A percentile compares a stretch with the other conserved stretches of the same genome.
phyloP scores from a whole-genome alignment of 2,797 vertebrate species.

The Myotis daubentonii region DNA sequence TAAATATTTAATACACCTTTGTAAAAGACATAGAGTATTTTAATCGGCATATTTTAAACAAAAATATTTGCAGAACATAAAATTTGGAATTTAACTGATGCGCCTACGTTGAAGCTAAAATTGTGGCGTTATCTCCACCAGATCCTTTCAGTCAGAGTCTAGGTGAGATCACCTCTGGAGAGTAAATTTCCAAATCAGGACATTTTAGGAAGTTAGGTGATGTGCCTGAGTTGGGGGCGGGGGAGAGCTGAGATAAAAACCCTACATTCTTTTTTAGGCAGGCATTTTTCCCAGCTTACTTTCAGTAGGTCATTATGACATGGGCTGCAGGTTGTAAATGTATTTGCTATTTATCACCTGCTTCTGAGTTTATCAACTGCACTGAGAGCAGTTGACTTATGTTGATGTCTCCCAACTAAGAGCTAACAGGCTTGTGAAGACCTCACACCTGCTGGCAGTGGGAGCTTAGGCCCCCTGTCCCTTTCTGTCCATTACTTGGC shows the following conservation, averaged over 20 bases:
- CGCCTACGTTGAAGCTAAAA: too few relatives aligned
- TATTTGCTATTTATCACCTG: background rate
- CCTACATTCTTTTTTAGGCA: background rate
- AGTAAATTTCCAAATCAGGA: background rate
- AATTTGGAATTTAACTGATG: too few relatives aligned
- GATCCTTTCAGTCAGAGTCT: too few relatives aligned
- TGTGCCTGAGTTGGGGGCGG: background rate
- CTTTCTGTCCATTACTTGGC: too few relatives aligned
- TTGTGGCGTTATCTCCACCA: too few relatives aligned
- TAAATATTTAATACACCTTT: background rate
- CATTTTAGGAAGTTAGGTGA: background rate
- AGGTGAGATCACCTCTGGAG: too few relatives aligned
- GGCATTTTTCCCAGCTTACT: background rate
- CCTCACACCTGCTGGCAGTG: rapidly evolving
- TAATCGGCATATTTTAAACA: too few relatives aligned
- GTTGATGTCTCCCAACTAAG: background rate
- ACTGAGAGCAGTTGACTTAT: background rate
- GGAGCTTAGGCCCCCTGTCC: rapidly evolving
- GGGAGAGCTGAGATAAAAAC: background rate
- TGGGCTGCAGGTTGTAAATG: background rate
- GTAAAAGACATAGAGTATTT: too few relatives aligned
- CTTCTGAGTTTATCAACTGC: background rate
- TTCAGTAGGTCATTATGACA: background rate
- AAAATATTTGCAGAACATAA: too few relatives aligned
- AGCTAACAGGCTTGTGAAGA: background rate